phyloP scores from a whole-genome alignment of 2,113 vertebrate species.

The Odontophorus gujanensis region DNA sequence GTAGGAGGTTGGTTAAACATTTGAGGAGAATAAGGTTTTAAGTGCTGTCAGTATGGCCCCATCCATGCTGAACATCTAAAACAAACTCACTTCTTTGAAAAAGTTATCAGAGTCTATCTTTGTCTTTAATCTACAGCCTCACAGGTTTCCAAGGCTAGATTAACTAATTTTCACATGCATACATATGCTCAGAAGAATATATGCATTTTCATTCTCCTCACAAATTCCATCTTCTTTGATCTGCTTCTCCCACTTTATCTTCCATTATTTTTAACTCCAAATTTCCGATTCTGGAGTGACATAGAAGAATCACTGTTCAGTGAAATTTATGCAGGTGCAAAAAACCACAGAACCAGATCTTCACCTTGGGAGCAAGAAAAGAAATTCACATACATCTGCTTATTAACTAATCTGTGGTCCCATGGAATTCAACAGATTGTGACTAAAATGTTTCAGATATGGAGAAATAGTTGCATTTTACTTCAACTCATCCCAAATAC shows the following conservation, averaged over 20 bases:
- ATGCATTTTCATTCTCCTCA: background rate
- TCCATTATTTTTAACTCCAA: background rate
- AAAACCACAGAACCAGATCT: background rate
- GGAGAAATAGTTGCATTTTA: background rate
- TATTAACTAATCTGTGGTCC: background rate
- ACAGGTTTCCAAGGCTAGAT: background rate
- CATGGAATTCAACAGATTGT: background rate
- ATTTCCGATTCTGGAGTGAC: background rate
- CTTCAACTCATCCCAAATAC: background rate
- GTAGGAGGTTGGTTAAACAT: background rate
- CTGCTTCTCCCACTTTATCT: background rate
- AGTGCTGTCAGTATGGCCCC: background rate
- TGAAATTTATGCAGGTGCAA: background rate
- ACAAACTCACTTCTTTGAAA: background rate
- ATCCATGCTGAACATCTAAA: background rate
- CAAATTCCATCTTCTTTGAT: rapidly evolving
- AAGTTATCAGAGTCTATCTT: background rate
- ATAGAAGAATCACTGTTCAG: background rate
- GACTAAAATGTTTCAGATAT: rapidly evolving
- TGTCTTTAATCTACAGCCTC: rapidly evolving
- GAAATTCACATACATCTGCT: background rate
- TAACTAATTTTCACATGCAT: background rate
- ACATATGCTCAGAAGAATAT: background rate
- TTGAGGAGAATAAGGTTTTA: background rate
- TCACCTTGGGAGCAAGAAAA: background rate